Base-by-base conservation (phyloP, 1,140 invertebrate genomes). In the Phymastichus coffea region DNA sequence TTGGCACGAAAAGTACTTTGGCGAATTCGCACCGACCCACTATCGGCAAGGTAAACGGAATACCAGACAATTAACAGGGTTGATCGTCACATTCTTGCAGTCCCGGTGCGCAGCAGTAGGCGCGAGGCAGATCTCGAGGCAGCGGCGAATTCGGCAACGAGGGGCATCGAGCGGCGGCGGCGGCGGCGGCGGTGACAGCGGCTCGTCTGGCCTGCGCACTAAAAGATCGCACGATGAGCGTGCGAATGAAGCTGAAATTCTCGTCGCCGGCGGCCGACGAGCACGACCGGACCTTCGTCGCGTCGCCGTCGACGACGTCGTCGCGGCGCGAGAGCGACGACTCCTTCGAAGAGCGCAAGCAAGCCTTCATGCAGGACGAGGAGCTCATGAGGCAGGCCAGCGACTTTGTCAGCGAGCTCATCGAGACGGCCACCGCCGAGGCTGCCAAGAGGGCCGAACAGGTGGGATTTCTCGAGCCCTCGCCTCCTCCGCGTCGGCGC, bases 321-420 rank as follows among this genome's bases (percentile, higher is more conserved):
- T n/a, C n/a, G n/a, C n/a, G n/a, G n/a, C n/a, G n/a, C n/a, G 14
- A 26, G 28, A 14, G n/a, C 14, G 41, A 35, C 2, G 58, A n/a
- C 0, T 19, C 17, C 2, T 57, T 79, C 1, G 76, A 80, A 40
- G 66, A 79, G 26, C 68, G 73, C 19, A 79, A 77, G 48, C 74
- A 74, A 9, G 75, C 74, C n/a, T 80, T 80, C 48, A 80, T 73
- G 47, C 70, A 72, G 26, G 76, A 80, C 54, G 73, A 76, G 33
- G 76, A 80, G 33, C 69, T 80, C 3, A 79, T 79, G 77, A 72
- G 67, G 46, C 75, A 78, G 63, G 78, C 77, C 0, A 76, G 66
- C 2, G 75, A 74, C 65, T 80, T 80, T 56, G 70, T 79, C 2
- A 69, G 69, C 20, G 77, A 79, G 28, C 73, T 80, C 23, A 79